Evolutionary conservation across 2,113 vertebrate species (phyloP), one percentile per base, ranked within the genome.

Genomic region (Ciconia maguari): DNA sequence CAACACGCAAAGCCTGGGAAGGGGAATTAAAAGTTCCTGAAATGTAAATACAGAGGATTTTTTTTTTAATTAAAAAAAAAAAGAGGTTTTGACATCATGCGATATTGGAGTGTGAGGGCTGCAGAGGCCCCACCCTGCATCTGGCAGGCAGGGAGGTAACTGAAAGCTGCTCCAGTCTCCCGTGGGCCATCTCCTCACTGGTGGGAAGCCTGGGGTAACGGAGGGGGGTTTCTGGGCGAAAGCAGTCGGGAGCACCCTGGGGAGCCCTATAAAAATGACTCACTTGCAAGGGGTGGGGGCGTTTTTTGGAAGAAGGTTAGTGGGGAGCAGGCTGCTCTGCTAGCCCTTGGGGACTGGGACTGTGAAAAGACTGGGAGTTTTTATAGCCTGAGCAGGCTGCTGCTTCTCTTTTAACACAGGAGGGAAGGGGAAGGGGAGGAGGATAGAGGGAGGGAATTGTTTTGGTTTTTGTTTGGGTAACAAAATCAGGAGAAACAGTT

Each of bases 381-480:
- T 94, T 94, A 80, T 55, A 96, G 91, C 78, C 68, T 58, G 60
- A 77, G 60, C 48, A 80, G 71, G 84, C 96, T 93, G 78, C 82
- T 95, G 89, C 90, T 89, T 74, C 85, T 80, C 82, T 90, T 82
- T 85, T 58, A 91, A 91, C 1, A 7, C 60, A 51, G 77, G 69
- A 94, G 83, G 90, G 52, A 87, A 89, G 41, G n/a, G 36, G 30
- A 78, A 68, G 13, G 89, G 60, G 72, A 75, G 91, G 89, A 95
- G 83, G 36, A 48, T 11, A 27, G 78, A 94, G 74, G 46, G 66
- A 92, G 58, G 89, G 72, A 70, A 83, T 52, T 97, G 92, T 95
- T 96, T 93, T 88, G 93, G 21, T 18, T 94, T 93, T 97, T 96
- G 87, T 97, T 97, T 91, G 82, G 87, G 93, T 95, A 94, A 95